Percentiles rank a stretch among this genome's conserved stretches.
Conservation (phyloP, 1,140 invertebrate genomes). For the Oryzaephilus surinamensis region DNA sequence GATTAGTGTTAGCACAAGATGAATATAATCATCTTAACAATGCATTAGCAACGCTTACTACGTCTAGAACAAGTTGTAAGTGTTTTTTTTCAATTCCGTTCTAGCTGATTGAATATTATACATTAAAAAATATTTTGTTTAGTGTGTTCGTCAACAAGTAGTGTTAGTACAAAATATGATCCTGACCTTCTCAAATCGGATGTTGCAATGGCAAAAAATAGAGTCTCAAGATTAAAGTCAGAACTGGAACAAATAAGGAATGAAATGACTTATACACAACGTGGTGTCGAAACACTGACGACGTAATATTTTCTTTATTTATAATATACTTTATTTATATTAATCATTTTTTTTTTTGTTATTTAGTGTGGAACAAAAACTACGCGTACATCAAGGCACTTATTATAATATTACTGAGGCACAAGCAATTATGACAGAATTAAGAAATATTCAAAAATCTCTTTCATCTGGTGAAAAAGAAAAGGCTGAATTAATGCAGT, state of each 20-base stretch:
- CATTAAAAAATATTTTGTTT: constrained; percentile 19
- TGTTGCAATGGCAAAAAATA: constrained; percentile 74
- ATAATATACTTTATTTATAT: background rate
- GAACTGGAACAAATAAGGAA: constrained; percentile 86
- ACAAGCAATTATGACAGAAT: constrained; percentile 85
- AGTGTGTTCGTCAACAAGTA: constrained; percentile 88
- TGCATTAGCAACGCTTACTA: constrained; percentile 67
- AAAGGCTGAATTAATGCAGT: constrained; percentile 87
- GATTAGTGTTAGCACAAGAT: constrained; percentile 84
- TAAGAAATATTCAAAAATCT: constrained; percentile 86
- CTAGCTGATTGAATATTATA: no score
- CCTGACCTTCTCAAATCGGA: constrained; percentile 88
- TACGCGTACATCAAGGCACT: constrained; percentile 67
- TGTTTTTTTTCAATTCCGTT: constrained; percentile 26
- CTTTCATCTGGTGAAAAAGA: constrained; percentile 84
- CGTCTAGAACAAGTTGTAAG: constrained; percentile 77
- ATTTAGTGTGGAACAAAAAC: constrained; percentile 80
- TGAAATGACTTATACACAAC: constrained; percentile 84
- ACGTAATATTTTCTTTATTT: constrained; percentile 50
- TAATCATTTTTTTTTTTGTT: constrained; percentile 9
- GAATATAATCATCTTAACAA: constrained; percentile 92
- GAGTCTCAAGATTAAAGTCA: constrained; percentile 78
- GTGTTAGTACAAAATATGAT: constrained; percentile 85
- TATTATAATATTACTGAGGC: constrained; percentile 91
- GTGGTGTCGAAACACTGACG: constrained; percentile 83